Evolutionary conservation across 2,113 vertebrate species (phyloP).

Genomic region (Perccottus glenii): DNA sequence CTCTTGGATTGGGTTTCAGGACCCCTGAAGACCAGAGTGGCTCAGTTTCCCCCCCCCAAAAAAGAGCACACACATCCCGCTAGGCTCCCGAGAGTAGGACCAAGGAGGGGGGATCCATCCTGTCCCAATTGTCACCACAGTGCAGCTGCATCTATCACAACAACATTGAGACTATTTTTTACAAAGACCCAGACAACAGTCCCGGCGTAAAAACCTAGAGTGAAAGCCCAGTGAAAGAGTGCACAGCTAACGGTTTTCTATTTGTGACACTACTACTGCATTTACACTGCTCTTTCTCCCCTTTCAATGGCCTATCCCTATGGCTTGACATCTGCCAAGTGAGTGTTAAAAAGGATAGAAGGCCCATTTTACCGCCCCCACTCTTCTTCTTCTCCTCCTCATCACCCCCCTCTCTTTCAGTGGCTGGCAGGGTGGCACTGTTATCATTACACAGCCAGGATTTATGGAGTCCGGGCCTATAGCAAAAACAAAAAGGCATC

Average conservation of each 20-base stretch:
- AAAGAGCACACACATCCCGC: conserved; percentile 77
- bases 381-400: conserved; percentile 63
- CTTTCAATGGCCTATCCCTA: conserved; percentile 61
- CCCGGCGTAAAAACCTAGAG: conserved; percentile 59
- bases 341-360: conserved; percentile 71
- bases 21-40: conserved; percentile 89
- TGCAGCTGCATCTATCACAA: conserved; percentile 80
- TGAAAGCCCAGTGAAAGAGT: conserved; percentile 56
- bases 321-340: conserved; percentile 75
- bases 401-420: conserved; percentile 72
- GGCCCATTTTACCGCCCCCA: conserved; percentile 57
- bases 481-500: conserved; percentile 95
- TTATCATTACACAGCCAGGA: conserved; percentile 94
- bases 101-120: conserved; percentile 72
- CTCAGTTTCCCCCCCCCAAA: conserved; percentile 83
- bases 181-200: conserved; percentile 67
- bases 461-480: conserved; percentile 95
- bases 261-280: conserved; percentile 68
- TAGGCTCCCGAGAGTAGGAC: conserved; percentile 54
- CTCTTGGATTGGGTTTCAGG: conserved; percentile 81
- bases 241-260: conserved; percentile 63
- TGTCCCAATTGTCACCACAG: conserved; percentile 78
- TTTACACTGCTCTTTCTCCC: conserved; percentile 62
- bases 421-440: conserved; percentile 92
- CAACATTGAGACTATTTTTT: conserved; percentile 76